Base-by-base conservation (phyloP, 2,113 vertebrate genomes). In the Nansenia antarctica region DNA sequence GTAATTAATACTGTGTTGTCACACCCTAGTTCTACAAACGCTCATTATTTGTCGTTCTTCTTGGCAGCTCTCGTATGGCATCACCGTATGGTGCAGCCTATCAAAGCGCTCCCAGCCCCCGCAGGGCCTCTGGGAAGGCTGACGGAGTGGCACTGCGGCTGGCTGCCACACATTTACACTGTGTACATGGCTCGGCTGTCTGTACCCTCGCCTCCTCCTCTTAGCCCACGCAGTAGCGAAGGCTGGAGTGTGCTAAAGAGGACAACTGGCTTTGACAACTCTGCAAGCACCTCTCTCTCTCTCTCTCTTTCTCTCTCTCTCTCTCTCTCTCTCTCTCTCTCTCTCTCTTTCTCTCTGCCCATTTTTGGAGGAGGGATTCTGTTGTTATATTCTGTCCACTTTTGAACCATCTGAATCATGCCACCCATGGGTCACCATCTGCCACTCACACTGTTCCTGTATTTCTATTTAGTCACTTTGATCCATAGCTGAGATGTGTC, bases 181-280 rank as follows among this genome's bases (percentile, higher is more conserved):
- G 18, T 59, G 11, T 65, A 30, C 64, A 20, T 24, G 26, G 53
- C 30, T n/a, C 30, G n/a, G 22, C 45, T 65, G 8, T 9, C 70
- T 29, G 34, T 26, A 22, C 57, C 59, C 39, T 42, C 65, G n/a
- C 42, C 22, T 49, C 22, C 18, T 5, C 15, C 53, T 65, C 29
- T 39, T 47, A 58, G 53, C n/a, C n/a, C n/a, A n/a, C n/a, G n/a
- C n/a, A n/a, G n/a, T n/a, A n/a, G n/a, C n/a, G n/a, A n/a, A n/a
- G n/a, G n/a, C 26, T 60, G 54, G 64, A 76, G 78, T 62, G 78
- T 72, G 70, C 72, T 73, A 71, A 78, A 74, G 63, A 79, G 60
- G 47, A 52, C n/a, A n/a, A n/a, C n/a, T n/a, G n/a, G n/a, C 53
- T 82, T 12, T 82, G 80, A 83, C 82, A 85, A 78, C 66, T 71